Evolutionary conservation across 2,797 vertebrate genomes (phyloP).

Genomic region (Liparis tanakae): DNA sequence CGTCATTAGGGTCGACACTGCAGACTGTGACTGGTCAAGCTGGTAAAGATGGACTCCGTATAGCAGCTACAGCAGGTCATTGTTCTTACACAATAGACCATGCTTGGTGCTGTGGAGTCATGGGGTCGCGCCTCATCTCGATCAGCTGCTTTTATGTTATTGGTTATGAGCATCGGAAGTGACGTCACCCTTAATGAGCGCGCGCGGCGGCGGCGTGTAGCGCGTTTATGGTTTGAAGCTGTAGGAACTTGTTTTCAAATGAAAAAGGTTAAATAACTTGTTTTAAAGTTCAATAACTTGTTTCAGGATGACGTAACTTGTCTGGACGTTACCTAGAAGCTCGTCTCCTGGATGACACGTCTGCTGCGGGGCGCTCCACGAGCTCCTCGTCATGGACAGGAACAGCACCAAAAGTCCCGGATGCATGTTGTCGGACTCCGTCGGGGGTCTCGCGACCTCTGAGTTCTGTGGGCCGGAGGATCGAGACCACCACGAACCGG

Average conservation of each 20-base stretch:
- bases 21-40: background rate
- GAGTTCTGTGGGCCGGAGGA: conserved; percentile 30
- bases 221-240: no score
- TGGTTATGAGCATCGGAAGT: background rate
- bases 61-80: background rate
- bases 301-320: background rate
- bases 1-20: background rate
- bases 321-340: conserved; percentile 83
- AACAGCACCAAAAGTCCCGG: conserved; percentile 65
- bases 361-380: conserved; percentile 73
- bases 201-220: no score
- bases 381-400: conserved; percentile 61
- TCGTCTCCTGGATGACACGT: conserved; percentile 80
- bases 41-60: background rate
- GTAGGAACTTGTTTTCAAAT: no score
- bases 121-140: background rate
- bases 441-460: conserved; percentile 17
- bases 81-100: background rate
- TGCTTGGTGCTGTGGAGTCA: background rate
- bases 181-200: no score
- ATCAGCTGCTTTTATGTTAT: background rate
- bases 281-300: no score
- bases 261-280: background rate
- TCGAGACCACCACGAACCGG: conserved; percentile 64
- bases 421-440: conserved; percentile 65